A percentile compares a stretch with the other conserved stretches of the same genome.
Conservation (phyloP, 1,140 invertebrate genomes). For the Lepidotrigona ventralis region DNA sequence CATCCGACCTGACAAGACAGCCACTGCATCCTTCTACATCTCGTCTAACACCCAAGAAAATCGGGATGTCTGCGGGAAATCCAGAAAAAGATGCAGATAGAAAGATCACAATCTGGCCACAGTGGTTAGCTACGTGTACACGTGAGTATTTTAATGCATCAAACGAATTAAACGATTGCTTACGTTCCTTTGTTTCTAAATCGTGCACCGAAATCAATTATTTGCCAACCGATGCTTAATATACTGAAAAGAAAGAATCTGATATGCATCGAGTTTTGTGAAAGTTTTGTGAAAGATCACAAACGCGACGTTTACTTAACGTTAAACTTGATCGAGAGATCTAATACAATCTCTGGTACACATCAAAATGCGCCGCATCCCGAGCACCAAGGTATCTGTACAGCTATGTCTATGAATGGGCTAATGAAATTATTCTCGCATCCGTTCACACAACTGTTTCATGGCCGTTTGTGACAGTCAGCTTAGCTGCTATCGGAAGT, state of each 20-base stretch:
- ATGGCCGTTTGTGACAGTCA: slow-evolving; percentile 66
- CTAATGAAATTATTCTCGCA: slow-evolving; percentile 51
- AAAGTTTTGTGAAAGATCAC: neutral
- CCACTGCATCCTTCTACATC: neutral
- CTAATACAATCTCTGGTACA: slow-evolving; percentile 8
- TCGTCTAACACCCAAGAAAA: neutral
- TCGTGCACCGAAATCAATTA: neutral
- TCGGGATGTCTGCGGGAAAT: slow-evolving; percentile 38
- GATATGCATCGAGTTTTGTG: neutral
- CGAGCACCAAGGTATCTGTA: neutral
- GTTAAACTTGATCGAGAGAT: slow-evolving; percentile 20
- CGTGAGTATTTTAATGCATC: slow-evolving; percentile 50
- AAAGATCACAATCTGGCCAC: slow-evolving; percentile 63
- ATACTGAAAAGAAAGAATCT: neutral
- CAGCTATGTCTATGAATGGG: slow-evolving; percentile 30
- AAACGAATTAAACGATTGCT: neutral
- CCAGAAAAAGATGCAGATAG: neutral
- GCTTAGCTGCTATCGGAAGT: slow-evolving; percentile 69
- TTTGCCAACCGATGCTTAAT: neutral
- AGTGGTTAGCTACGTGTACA: slow-evolving; percentile 62
- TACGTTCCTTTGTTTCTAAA: neutral
- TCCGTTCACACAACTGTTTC: slow-evolving; percentile 52
- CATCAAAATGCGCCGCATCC: neutral
- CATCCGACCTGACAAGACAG: slow-evolving; percentile 12
- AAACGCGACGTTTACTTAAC: neutral